A percentile compares a stretch with the other conserved stretches of the same genome.
phyloP scores from a whole-genome alignment of 2,797 vertebrate species.

The Intellagama lesueurii region DNA sequence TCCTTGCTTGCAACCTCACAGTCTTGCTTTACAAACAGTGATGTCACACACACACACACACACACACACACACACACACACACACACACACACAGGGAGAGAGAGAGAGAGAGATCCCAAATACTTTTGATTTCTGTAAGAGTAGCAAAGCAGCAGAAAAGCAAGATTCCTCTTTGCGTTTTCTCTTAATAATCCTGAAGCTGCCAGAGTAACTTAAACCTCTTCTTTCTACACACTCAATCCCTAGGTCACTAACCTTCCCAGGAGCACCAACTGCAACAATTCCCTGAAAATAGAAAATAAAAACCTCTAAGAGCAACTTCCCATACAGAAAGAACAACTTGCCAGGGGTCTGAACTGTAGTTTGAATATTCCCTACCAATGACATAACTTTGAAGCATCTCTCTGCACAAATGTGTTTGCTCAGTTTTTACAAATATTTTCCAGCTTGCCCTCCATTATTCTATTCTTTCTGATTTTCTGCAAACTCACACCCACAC shows the following conservation, averaged over 20 bases:
- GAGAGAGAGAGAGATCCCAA: not conserved
- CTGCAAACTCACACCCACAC: constrained; percentile 38
- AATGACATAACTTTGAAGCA: constrained; percentile 49
- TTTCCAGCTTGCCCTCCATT: constrained; percentile 60
- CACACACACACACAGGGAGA: too few species aligned
- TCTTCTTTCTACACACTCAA: constrained; percentile 74
- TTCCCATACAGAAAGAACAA: constrained; percentile 50
- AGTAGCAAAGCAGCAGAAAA: constrained; percentile 33
- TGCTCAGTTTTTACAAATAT: too few species aligned
- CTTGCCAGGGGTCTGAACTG: constrained; percentile 57
- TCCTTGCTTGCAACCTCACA: constrained; percentile 19
- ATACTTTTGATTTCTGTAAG: constrained; percentile 36
- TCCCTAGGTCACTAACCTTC: constrained; percentile 72
- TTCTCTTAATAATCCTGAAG: constrained; percentile 57
- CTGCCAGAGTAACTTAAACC: constrained; percentile 68
- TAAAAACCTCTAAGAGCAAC: constrained; percentile 65
- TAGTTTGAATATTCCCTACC: constrained; percentile 47
- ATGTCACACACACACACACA: not conserved
- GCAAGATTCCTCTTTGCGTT: constrained; percentile 53
- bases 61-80: too few species aligned
- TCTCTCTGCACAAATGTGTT: not conserved
- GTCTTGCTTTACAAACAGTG: not conserved
- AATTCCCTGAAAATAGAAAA: constrained; percentile 65
- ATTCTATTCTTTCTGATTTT: constrained; percentile 46
- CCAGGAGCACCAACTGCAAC: constrained; percentile 56